phyloP scores from a whole-genome alignment of 2,113 vertebrate species.

The Paramisgurnus dabryanus region DNA sequence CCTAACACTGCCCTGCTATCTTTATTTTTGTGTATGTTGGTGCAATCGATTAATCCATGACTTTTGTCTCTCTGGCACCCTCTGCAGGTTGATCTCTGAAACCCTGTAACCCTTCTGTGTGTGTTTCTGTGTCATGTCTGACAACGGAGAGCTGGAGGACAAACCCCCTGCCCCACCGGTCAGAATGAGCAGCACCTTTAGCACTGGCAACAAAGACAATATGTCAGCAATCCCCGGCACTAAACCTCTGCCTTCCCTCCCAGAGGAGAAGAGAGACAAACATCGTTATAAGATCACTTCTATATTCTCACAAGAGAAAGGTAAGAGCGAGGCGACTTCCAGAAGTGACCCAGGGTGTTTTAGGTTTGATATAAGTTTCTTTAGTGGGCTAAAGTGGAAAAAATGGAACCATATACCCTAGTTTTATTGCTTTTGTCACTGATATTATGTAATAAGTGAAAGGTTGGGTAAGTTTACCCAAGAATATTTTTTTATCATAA shows the following conservation, averaged over 20 bases:
- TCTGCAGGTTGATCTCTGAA: constrained; percentile 56
- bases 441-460: no score
- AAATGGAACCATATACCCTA: no score
- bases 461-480: no score
- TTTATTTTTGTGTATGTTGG: no score
- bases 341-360: neutral
- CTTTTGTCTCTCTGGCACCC: constrained; percentile 23
- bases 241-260: constrained; percentile 93
- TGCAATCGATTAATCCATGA: no score
- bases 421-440: no score
- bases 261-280: constrained; percentile 86
- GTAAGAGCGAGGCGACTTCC: constrained; percentile 62
- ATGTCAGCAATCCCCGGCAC: constrained; percentile 87
- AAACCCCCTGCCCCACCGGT: constrained; percentile 97
- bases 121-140: constrained; percentile 76
- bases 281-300: constrained; percentile 94
- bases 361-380: no score
- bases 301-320: constrained; percentile 93
- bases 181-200: constrained; percentile 92
- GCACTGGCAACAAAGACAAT: constrained; percentile 85
- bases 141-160: constrained; percentile 91
- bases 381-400: no score
- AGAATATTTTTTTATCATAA: no score
- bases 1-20: no score
- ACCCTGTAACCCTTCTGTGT: constrained; percentile 50